Conservation (phyloP, 2,113 vertebrate genomes). For the Carassius carassius region DNA sequence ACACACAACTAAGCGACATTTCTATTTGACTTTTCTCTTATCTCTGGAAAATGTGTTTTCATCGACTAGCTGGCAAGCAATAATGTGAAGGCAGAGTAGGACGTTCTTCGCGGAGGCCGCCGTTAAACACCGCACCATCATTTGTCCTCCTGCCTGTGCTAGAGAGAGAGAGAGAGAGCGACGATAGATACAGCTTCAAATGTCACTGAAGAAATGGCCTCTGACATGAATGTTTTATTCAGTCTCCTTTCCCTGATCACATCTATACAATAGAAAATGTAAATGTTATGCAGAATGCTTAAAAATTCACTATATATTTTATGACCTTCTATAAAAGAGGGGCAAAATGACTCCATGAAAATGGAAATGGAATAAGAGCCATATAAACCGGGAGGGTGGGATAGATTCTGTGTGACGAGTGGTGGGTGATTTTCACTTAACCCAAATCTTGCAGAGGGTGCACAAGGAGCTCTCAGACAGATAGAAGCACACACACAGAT, state of each 20-base stretch:
- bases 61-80: conserved; percentile 72
- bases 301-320: conserved; percentile 70
- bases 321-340: conserved; percentile 75
- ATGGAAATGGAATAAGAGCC: conserved; percentile 69
- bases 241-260: conserved; percentile 66
- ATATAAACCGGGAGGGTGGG: conserved; percentile 62
- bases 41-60: conserved; percentile 73
- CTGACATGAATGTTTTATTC: conserved; percentile 76
- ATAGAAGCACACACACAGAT: conserved; percentile 42
- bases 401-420: conserved; percentile 51
- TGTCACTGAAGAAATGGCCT: conserved; percentile 76
- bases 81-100: conserved; percentile 73
- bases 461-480: conserved; percentile 19
- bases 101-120: conserved; percentile 72
- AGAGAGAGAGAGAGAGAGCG: conserved; percentile 46
- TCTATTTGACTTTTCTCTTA: conserved; percentile 79
- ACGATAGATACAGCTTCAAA: conserved; percentile 76
- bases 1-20: conserved; percentile 69
- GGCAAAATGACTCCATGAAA: conserved; percentile 70
- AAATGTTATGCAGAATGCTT: conserved; percentile 73
- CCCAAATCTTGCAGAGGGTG: conserved; percentile 59
- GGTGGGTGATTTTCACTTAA: conserved; percentile 72
- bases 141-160: conserved; percentile 71
- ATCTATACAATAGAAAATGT: conserved; percentile 77
- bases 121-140: conserved; percentile 77